Evolutionary conservation across 2,113 vertebrate genomes (phyloP), one percentile per base, ranked within the genome.

Genomic region (Salvelinus alpinus): DNA sequence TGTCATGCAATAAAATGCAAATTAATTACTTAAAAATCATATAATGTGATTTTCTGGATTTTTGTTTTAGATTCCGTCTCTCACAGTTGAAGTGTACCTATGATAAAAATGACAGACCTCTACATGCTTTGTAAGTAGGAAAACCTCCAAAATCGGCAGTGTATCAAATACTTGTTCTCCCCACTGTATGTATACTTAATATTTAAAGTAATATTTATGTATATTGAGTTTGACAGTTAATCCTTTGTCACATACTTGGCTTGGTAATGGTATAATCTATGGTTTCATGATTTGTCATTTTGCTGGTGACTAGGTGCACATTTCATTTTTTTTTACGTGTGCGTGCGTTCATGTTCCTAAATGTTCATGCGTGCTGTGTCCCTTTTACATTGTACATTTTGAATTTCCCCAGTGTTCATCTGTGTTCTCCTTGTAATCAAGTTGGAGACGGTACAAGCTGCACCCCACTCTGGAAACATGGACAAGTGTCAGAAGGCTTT

Each of bases 321-420:
- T 12, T 13, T 1, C 1, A 18, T 65, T 59, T 24, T 66, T 13
- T 13, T 72, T 72, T 64, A 14, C 44, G 31, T 72, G 70, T 72
- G 70, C 48, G 68, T 25, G 60, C 2, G 22, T 9, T 24, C 22
- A 13, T 5, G 4, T 65, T 22, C n/a, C 14, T 31, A 31, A 72
- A 25, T 47, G 71, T 72, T 48, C 25, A 8, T 73, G 27, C n/a
- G 6, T 24, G 6, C 60, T 1, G 51, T 57, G 54, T 62, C 6
- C 67, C 4, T 48, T 70, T 48, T 70, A 20, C 70, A 57, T n/a
- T 5, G 25, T 38, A 24, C 29, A 25, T 5, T 1, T 25, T 3
- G 34, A n/a, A 22, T 72, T 47, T 34, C 68, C 27, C 34, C 20
- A 89, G 88, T 48, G 2, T 22, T 88, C 14, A 0, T 80, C 31